A percentile compares a stretch with the other conserved stretches of the same genome.
Evolutionary conservation across 2,888 invertebrate genomes (phyloP).

Genomic region (Chymomyza amoena): DNA sequence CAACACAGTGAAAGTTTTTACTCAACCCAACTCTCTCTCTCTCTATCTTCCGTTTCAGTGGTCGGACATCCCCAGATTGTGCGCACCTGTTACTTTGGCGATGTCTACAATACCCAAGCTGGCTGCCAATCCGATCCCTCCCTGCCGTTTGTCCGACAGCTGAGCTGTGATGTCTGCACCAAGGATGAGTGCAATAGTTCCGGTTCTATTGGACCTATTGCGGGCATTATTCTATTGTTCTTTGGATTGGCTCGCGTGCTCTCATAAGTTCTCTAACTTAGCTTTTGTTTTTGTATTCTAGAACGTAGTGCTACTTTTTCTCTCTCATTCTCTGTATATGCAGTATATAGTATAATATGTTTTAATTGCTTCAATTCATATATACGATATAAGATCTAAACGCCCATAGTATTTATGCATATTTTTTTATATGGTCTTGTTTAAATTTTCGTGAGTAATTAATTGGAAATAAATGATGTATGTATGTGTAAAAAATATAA

Average conservation of each 20-base stretch:
- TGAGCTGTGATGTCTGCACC: conserved; percentile 73
- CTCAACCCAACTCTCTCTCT: not conserved
- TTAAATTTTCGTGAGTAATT: not conserved
- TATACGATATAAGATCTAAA: too few relatives aligned
- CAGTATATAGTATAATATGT: too few relatives aligned
- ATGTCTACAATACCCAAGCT: conserved; percentile 54
- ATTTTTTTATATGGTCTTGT: not conserved
- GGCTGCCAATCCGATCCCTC: conserved; percentile 73
- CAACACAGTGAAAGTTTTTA: not conserved
- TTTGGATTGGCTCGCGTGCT: conserved; percentile 67
- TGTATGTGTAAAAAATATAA: too few relatives aligned
- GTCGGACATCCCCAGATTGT: conserved; percentile 50
- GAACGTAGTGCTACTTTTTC: not conserved
- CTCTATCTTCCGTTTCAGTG: conserved; percentile 47
- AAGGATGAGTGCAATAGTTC: conserved; percentile 75
- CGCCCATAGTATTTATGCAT: not conserved
- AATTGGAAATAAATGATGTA: too few relatives aligned
- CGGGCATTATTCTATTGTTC: conserved; percentile 64
- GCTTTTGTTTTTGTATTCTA: not conserved
- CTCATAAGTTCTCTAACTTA: not conserved
- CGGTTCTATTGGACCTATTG: conserved; percentile 60
- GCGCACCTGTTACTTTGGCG: conserved; percentile 74
- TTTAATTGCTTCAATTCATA: not conserved
- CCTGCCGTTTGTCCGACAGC: conserved; percentile 62
- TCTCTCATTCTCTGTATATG: too few relatives aligned